These are phyloP conservation scores for Albula glossodonta DNA, from an alignment of 2,113 vertebrate genomes.

Conservation along the genomic window DNA sequence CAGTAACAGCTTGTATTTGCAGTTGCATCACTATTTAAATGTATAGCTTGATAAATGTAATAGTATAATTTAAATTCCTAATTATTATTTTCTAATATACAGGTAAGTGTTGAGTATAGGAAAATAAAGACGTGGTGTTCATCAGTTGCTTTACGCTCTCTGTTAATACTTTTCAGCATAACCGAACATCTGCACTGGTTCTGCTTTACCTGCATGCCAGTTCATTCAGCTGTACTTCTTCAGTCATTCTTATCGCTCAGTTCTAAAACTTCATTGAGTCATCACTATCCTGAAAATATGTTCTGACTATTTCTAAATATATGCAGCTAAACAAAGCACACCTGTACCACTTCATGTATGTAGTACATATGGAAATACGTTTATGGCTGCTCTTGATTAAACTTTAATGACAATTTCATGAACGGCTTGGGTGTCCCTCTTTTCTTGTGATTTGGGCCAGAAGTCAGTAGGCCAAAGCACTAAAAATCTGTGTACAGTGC, in stretches of 20 bases:
- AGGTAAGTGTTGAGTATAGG: no score
- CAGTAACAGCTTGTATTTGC: no score
- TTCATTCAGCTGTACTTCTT: not conserved
- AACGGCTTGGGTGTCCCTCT: slow-evolving; percentile 51
- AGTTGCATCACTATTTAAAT: no score
- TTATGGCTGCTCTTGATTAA: slow-evolving; percentile 35
- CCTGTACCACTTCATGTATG: not conserved
- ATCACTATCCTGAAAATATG: not conserved
- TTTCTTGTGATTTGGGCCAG: slow-evolving; percentile 51
- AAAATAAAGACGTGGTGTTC: no score
- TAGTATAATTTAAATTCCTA: no score
- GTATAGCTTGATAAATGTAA: no score
- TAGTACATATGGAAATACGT: not conserved
- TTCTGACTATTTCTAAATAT: not conserved
- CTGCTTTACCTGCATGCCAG: not conserved
- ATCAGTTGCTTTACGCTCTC: not conserved
- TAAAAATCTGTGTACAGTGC: slow-evolving; percentile 50
- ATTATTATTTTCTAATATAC: no score
- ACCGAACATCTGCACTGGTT: not conserved
- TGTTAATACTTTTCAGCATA: not conserved
- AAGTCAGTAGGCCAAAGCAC: slow-evolving; percentile 44
- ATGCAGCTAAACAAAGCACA: not conserved
- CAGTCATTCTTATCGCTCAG: not conserved
- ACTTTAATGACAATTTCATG: slow-evolving; percentile 38
- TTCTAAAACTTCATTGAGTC: not conserved